A percentile compares a stretch with the other conserved stretches of the same genome.
phyloP scores from a whole-genome alignment of 1,140 invertebrate genomes.

The Nautilus pompilius region DNA sequence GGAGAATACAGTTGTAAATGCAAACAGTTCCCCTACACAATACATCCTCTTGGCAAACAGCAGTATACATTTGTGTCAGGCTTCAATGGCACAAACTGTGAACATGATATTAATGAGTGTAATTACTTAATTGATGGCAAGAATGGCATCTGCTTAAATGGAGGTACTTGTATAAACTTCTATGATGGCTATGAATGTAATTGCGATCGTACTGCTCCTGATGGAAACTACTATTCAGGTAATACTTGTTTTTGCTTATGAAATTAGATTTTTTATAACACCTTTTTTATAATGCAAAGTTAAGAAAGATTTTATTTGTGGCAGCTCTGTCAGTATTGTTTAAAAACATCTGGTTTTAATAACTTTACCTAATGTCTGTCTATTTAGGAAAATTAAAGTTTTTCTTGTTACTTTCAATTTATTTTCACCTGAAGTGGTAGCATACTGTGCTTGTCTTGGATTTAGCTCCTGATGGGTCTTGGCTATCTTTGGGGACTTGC shows the following conservation, averaged over 20 bases:
- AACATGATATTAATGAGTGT: conserved; percentile 38
- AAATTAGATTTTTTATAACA: neutral
- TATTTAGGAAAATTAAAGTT: too few species aligned
- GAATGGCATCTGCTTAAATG: conserved; percentile 25
- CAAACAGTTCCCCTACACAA: conserved; percentile 1
- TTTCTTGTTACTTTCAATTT: too few species aligned
- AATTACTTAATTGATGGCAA: neutral
- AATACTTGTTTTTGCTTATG: neutral
- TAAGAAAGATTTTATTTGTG: too few species aligned
- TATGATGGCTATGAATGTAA: conserved; percentile 16
- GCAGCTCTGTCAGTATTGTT: too few species aligned
- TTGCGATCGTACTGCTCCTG: conserved; percentile 8
- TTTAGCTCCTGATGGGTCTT: too few species aligned
- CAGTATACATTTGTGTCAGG: conserved; percentile 24
- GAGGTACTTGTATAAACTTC: conserved; percentile 27
- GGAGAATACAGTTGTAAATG: conserved; percentile 74
- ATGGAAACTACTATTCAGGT: conserved; percentile 20
- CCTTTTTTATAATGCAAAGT: too few species aligned
- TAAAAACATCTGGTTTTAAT: too few species aligned
- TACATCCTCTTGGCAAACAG: conserved; percentile 3
- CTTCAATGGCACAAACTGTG: conserved; percentile 30
- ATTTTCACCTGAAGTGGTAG: too few species aligned
- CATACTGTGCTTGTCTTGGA: too few species aligned
- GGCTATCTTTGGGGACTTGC: too few species aligned
- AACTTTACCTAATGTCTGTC: too few species aligned